These are phyloP conservation scores for Potamilus streckersoni DNA, from an alignment of 1,140 invertebrate species.

Conservation along the genomic window DNA sequence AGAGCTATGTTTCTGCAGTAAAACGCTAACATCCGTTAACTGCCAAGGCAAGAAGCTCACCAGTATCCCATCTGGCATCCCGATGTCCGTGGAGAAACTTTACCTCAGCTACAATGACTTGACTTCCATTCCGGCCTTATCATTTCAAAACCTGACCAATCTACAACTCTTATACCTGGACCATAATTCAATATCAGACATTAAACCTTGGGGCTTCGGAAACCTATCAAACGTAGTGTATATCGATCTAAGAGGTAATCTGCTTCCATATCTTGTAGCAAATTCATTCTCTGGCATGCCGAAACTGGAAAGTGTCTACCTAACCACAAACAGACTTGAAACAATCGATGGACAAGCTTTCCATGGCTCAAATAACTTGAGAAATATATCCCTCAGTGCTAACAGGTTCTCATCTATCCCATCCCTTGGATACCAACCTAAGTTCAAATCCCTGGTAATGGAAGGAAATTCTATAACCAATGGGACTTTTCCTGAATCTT, in stretches of 20 bases:
- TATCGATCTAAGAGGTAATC: constrained; percentile 34
- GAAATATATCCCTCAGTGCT: constrained; percentile 30
- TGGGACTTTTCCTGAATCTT: constrained; percentile 41
- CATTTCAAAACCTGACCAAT: constrained; percentile 26
- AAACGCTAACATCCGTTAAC: constrained; percentile 38
- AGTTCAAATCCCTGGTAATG: constrained; percentile 35
- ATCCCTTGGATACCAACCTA: constrained; percentile 21
- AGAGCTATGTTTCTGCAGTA: constrained; percentile 42
- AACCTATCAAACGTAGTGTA: constrained; percentile 14
- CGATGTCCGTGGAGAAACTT: constrained; percentile 36
- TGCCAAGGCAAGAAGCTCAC: constrained; percentile 44
- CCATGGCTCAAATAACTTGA: constrained; percentile 22
- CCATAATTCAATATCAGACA: constrained; percentile 28
- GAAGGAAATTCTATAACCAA: constrained; percentile 41
- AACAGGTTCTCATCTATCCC: constrained; percentile 40
- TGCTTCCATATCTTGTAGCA: constrained; percentile 23
- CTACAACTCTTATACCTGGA: constrained; percentile 35
- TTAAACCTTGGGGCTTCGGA: constrained; percentile 29
- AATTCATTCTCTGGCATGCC: constrained; percentile 30
- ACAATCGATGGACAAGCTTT: constrained; percentile 35
- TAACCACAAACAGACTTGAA: constrained; percentile 39
- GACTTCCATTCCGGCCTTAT: constrained; percentile 1
- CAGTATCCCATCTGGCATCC: constrained; percentile 33
- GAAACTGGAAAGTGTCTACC: constrained; percentile 18
- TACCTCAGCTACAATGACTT: constrained; percentile 46